These are phyloP conservation scores for Scotopteryx bipunctaria DNA, from an alignment of 2,888 invertebrate species.

Conservation along the genomic window DNA sequence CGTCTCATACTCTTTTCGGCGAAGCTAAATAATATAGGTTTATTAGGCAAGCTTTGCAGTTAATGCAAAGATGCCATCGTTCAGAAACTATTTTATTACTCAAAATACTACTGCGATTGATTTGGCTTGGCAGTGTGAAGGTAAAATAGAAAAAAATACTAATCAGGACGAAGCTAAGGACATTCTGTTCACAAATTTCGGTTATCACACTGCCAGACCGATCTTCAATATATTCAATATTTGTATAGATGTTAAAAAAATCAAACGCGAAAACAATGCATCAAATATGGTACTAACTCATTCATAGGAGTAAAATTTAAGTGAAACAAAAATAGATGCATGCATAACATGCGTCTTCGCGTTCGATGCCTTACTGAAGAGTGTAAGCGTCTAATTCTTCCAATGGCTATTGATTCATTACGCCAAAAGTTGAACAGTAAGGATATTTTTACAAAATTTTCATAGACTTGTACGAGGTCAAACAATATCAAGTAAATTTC, in stretches of 20 bases:
- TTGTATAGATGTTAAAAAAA: slow-evolving; percentile 14
- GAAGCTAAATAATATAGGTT: slow-evolving; percentile 7
- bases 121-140: slow-evolving; percentile 23
- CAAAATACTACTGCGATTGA: slow-evolving; percentile 13
- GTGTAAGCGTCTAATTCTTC: slow-evolving; percentile 21
- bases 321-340: slow-evolving; percentile 18
- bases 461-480: slow-evolving; percentile 10
- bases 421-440: slow-evolving; percentile 9
- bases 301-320: slow-evolving; percentile 9
- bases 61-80: slow-evolving; percentile 15
- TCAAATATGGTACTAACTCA: slow-evolving; percentile 10
- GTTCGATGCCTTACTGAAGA: slow-evolving; percentile 21
- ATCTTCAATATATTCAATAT: slow-evolving; percentile 9
- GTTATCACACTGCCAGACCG: slow-evolving; percentile 23
- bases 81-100: slow-evolving; percentile 11
- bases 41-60: slow-evolving; percentile 13
- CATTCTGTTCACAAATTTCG: slow-evolving; percentile 2
- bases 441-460: slow-evolving; percentile 13
- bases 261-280: slow-evolving; percentile 28
- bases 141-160: slow-evolving; percentile 9
- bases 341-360: slow-evolving; percentile 20
- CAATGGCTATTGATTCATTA: slow-evolving; percentile 28
- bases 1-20: slow-evolving; percentile 12
- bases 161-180: too few relatives aligned
- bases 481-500: slow-evolving; percentile 19